phyloP scores from a whole-genome alignment of 2,888 invertebrate species.

The Cybosia mesomella region DNA sequence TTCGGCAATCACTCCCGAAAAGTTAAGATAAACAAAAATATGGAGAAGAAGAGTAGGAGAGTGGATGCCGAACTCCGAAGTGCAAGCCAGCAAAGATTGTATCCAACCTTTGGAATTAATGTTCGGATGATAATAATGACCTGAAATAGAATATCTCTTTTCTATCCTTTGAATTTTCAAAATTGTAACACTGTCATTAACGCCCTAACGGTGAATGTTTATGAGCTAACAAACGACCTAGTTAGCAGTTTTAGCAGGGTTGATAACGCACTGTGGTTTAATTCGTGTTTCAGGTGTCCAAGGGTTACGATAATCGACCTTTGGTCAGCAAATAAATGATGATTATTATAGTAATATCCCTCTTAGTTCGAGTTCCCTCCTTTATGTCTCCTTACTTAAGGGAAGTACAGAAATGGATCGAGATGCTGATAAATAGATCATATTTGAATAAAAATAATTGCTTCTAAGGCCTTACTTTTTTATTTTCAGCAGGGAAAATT shows the following conservation, averaged over 20 bases:
- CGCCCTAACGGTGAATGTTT: background rate
- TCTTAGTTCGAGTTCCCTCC: background rate
- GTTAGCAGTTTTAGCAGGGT: background rate
- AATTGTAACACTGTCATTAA: conserved; percentile 4
- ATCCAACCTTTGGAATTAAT: background rate
- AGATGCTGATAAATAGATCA: background rate
- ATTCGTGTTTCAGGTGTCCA: background rate
- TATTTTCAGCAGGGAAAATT: no score
- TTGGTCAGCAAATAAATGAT: conserved; percentile 4
- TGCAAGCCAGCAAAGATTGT: no score
- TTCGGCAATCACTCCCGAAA: no score
- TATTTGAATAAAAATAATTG: no score
- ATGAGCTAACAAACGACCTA: background rate
- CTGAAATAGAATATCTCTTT: background rate
- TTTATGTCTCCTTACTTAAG: background rate
- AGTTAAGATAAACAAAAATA: no score
- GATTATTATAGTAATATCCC: background rate
- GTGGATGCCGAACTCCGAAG: background rate
- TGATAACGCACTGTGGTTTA: conserved; percentile 2
- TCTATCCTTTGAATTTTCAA: background rate
- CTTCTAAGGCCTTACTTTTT: no score
- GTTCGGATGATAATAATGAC: background rate
- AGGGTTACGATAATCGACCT: background rate
- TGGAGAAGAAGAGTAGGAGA: background rate
- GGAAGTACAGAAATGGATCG: background rate